phyloP scores from a whole-genome alignment of 2,888 invertebrate genomes.

The Cyclophora punctaria region DNA sequence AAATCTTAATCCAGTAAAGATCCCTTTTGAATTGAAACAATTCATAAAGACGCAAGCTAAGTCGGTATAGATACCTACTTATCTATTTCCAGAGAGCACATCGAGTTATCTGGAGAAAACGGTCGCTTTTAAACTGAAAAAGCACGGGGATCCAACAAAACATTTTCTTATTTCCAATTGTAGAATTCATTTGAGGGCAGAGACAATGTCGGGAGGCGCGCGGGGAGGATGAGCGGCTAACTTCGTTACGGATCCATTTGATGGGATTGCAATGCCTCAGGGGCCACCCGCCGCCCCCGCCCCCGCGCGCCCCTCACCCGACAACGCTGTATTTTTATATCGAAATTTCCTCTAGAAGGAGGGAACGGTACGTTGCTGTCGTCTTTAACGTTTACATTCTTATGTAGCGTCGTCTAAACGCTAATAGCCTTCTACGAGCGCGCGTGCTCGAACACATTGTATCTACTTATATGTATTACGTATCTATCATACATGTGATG shows the following conservation, averaged over 20 bases:
- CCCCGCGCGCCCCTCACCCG: slow-evolving; percentile 32
- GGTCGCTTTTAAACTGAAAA: slow-evolving; percentile 70
- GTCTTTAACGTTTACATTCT: slow-evolving; percentile 76
- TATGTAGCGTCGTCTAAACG: slow-evolving; percentile 72
- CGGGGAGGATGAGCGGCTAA: slow-evolving; percentile 78
- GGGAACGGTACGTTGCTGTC: slow-evolving; percentile 59
- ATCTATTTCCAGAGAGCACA: slow-evolving; percentile 30
- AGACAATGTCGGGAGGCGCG: slow-evolving; percentile 73
- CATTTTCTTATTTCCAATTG: slow-evolving; percentile 76
- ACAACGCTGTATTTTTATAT: slow-evolving; percentile 71
- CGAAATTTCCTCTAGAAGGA: slow-evolving; percentile 71
- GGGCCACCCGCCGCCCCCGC: slow-evolving; percentile 50
- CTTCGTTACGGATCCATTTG: slow-evolving; percentile 87
- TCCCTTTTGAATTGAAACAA: slow-evolving; percentile 31
- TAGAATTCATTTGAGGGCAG: slow-evolving; percentile 76
- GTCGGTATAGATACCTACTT: slow-evolving; percentile 33
- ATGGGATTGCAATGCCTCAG: slow-evolving; percentile 80
- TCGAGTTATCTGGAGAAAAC: slow-evolving; percentile 60
- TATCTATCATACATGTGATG: not conserved
- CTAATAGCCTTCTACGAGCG: slow-evolving; percentile 67
- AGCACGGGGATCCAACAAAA: slow-evolving; percentile 72
- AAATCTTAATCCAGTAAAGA: slow-evolving; percentile 38
- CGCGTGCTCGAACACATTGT: slow-evolving; percentile 38
- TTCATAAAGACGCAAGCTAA: slow-evolving; percentile 27
- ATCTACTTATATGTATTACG: slow-evolving; percentile 13